Conservation (phyloP, 2,888 invertebrate genomes). For the Morpho helenor region DNA sequence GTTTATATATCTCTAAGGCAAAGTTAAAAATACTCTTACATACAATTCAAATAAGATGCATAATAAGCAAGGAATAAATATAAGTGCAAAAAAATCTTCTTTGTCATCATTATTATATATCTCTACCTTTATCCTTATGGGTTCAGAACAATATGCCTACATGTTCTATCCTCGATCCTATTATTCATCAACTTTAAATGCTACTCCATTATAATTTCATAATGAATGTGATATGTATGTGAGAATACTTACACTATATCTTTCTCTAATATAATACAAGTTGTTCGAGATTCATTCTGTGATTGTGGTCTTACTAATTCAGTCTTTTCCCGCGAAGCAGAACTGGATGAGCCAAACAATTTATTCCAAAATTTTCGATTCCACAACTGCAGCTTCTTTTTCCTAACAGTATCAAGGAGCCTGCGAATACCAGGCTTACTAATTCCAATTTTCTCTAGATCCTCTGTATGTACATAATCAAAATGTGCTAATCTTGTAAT, state of each 20-base stretch:
- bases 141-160: no score
- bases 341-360: slow-evolving; percentile 81
- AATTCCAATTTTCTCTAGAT: slow-evolving; percentile 95
- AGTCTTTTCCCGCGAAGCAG: slow-evolving; percentile 58
- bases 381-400: slow-evolving; percentile 89
- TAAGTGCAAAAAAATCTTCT: no score
- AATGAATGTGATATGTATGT: no score
- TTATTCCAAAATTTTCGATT: slow-evolving; percentile 90
- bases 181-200: no score
- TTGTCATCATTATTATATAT: no score
- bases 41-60: no score
- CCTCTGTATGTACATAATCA: slow-evolving; percentile 97
- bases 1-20: no score
- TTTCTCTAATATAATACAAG: slow-evolving; percentile 91
- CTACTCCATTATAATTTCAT: no score
- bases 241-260: slow-evolving; percentile 81
- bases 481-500: slow-evolving; percentile 96
- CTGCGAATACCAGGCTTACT: slow-evolving; percentile 95
- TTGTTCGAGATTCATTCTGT: slow-evolving; percentile 69
- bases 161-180: no score
- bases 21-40: no score
- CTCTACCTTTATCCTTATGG: no score
- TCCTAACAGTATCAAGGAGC: slow-evolving; percentile 94
- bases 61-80: no score
- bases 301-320: slow-evolving; percentile 61